phyloP scores from a whole-genome alignment of 2,797 vertebrate species.

The Holocentrus rufus region DNA sequence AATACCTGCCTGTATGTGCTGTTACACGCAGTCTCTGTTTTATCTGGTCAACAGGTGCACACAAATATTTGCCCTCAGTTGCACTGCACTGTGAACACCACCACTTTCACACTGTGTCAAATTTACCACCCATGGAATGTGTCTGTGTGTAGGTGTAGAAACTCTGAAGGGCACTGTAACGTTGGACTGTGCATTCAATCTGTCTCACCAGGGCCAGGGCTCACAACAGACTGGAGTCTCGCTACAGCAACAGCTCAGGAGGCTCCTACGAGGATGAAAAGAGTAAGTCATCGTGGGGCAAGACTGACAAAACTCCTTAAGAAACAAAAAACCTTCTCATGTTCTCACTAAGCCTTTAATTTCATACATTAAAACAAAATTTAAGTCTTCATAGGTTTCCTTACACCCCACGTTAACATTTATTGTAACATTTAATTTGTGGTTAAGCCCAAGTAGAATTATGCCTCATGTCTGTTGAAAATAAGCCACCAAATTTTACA shows the following conservation, averaged over 20 bases:
- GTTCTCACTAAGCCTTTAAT: no score
- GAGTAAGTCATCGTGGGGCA: constrained; percentile 82
- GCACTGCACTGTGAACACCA: not conserved
- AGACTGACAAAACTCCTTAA: no score
- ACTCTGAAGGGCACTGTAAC: constrained; percentile 13
- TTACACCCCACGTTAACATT: no score
- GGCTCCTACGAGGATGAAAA: constrained; percentile 99
- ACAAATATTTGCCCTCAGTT: not conserved
- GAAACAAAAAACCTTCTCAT: no score
- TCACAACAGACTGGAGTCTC: constrained; percentile 95
- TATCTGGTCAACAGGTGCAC: not conserved
- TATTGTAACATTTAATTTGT: no score
- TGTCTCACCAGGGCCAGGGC: constrained; percentile 86
- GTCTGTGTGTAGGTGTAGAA: constrained; percentile 1
- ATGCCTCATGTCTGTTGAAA: no score
- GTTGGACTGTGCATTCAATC: not conserved
- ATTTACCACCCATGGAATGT: constrained; percentile 1
- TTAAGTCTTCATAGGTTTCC: no score
- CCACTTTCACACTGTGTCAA: not conserved
- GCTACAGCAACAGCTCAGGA: constrained; percentile 98
- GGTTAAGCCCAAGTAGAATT: no score
- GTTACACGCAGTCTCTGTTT: not conserved
- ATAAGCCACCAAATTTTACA: no score
- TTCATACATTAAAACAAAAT: no score
- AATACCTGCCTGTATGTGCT: not conserved